These are phyloP conservation scores for Epizoanthus rinbou DNA, from an alignment of 92 coral and sea anemone species.

Conservation along the genomic window DNA sequence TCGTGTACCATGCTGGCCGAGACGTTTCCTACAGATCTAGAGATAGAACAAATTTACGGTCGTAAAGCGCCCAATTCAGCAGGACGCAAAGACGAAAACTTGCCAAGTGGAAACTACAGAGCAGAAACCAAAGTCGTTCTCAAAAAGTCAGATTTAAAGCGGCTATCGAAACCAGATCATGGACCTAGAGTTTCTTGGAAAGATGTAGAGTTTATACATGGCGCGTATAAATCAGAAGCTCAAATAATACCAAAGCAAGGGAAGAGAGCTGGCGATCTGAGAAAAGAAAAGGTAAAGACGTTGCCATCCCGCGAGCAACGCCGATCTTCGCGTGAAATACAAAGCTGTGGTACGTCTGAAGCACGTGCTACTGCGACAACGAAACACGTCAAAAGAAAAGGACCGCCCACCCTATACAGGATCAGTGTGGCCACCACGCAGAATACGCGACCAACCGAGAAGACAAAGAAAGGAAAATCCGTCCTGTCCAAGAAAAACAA, in stretches of 20 bases:
- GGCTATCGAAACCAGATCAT: constrained; percentile 11
- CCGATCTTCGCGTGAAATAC: background rate
- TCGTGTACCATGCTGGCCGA: background rate
- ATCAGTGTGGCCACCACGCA: constrained; percentile 31
- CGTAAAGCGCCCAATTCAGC: background rate
- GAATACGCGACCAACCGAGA: constrained; percentile 5
- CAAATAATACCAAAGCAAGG: background rate
- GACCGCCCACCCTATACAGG: constrained; percentile 1
- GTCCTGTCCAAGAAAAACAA: background rate
- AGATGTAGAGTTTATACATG: background rate
- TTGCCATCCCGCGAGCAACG: background rate
- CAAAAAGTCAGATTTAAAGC: background rate
- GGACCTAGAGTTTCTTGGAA: constrained; percentile 18
- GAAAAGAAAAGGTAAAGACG: background rate
- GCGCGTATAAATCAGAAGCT: constrained; percentile 25
- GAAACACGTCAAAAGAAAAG: background rate
- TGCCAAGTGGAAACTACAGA: background rate
- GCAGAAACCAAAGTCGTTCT: constrained; percentile 8
- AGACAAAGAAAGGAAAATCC: constrained; percentile 19
- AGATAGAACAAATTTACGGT: background rate
- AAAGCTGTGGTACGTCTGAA: background rate
- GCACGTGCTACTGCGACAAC: background rate
- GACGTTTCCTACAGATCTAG: background rate
- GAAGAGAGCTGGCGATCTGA: background rate
- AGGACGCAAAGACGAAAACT: too few species aligned